Evolutionary conservation across 2,797 vertebrate species (phyloP), one percentile per base, ranked within the genome.

Genomic region (Arctocebus calabarensis): DNA sequence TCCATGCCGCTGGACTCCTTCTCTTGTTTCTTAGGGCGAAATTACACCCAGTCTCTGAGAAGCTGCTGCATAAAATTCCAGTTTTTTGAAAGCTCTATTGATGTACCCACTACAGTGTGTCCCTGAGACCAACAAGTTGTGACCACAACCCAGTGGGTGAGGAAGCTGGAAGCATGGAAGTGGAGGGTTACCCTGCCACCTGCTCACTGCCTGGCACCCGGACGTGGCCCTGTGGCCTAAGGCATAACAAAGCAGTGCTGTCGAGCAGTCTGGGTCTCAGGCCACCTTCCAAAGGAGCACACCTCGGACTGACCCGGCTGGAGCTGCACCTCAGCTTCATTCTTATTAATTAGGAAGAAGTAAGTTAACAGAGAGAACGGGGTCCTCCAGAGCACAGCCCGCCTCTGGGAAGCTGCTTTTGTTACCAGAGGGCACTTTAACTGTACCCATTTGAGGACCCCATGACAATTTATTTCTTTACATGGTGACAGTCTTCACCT

Each of bases 261-360:
- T 20, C 4, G 2, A 10, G 22, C 17, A 0, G 6, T 3, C 48
- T 20, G 71, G 52, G 37, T 19, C 3, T 40, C 12, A 1, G 0
- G 8, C 25, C 19, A 1, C 14, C 3, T 61, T 17, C 73, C 3
- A 0, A 37, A n/a, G 71, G 8, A 16, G 25, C 34, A 0, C 1
- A 0, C 40, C 7, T 27, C 23, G 0, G 29, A 2, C 4, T 0
- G 6, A 27, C 0, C 0, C 0, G 34, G 7, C 32, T 11, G 1
- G 43, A 0, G 20, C 1, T 11, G 11, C 8, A 19, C 3, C 2
- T 19, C 19, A 0, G 11, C 29, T 29, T 48, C 62, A 7, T 16
- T 37, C 57, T 40, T 0, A 20, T 27, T 66, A 37, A 4, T 2
- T 4, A 1, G 16, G 25, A 17, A 17, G 57, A 32, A 59, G 37